Evolutionary conservation across 2,888 invertebrate species (phyloP).

Genomic region (Orthosia gothica): DNA sequence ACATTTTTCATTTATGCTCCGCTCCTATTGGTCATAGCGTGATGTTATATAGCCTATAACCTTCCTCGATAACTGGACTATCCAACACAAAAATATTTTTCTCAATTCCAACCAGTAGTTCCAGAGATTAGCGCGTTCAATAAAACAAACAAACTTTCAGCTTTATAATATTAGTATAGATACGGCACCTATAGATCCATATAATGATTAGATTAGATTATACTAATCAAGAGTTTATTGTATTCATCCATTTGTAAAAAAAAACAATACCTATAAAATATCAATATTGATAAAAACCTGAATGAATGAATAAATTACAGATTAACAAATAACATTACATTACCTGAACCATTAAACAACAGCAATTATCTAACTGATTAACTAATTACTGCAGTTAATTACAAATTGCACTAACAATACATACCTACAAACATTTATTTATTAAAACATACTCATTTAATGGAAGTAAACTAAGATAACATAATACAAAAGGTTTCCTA

Average conservation of each 20-base stretch:
- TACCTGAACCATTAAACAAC: slow-evolving; percentile 18
- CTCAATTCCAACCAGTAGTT: too few relatives aligned
- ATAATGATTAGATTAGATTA: too few relatives aligned
- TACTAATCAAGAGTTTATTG: too few relatives aligned
- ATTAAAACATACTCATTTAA: slow-evolving; percentile 6
- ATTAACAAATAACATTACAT: slow-evolving; percentile 8
- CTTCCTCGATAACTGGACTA: too few relatives aligned
- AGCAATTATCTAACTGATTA: slow-evolving; percentile 32
- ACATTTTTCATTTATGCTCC: too few relatives aligned
- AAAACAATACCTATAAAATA: neutral
- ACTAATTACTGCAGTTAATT: slow-evolving; percentile 38
- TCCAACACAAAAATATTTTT: too few relatives aligned
- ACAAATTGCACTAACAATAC: neutral
- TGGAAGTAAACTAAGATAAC: slow-evolving; percentile 32
- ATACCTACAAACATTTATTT: slow-evolving; percentile 7
- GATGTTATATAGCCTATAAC: too few relatives aligned
- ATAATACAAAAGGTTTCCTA: slow-evolving; percentile 24
- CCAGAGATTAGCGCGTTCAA: too few relatives aligned
- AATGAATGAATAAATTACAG: neutral
- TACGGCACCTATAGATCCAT: too few relatives aligned
- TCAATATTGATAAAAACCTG: neutral
- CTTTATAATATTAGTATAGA: too few relatives aligned
- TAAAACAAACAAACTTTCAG: too few relatives aligned
- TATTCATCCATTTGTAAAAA: neutral
- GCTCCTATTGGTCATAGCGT: too few relatives aligned